These are phyloP conservation scores for Chionodraco myersi DNA, from an alignment of 2,113 vertebrate species.

Conservation along the genomic window DNA sequence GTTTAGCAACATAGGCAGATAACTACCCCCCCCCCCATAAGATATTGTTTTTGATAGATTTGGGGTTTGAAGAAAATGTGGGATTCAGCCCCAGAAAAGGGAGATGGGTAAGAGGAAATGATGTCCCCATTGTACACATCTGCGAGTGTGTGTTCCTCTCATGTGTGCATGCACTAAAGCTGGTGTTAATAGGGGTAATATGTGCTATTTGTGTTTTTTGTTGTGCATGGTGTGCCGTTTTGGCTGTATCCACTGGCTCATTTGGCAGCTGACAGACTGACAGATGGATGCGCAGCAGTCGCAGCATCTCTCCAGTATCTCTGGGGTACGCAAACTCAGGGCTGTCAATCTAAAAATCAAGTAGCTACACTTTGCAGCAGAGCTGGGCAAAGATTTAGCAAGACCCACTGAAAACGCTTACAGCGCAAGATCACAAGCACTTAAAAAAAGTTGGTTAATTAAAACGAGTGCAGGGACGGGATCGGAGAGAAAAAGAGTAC, in stretches of 20 bases:
- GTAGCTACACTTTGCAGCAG: constrained; percentile 36
- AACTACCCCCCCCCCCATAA: not conserved
- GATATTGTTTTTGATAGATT: constrained; percentile 40
- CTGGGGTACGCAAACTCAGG: constrained; percentile 24
- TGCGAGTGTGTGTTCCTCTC: not conserved
- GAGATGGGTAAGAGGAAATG: constrained; percentile 12
- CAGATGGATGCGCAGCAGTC: constrained; percentile 49
- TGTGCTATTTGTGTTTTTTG: constrained; percentile 26
- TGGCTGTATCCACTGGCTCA: constrained; percentile 25
- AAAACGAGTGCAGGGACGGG: constrained; percentile 42
- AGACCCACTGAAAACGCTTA: constrained; percentile 43
- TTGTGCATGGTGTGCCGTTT: constrained; percentile 20
- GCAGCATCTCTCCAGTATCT: constrained; percentile 18
- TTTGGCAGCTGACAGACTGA: constrained; percentile 45
- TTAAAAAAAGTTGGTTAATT: constrained; percentile 53
- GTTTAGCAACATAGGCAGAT: constrained; percentile 33
- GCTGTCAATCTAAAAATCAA: constrained; percentile 47
- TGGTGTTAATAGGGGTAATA: constrained; percentile 15
- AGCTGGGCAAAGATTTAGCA: not conserved
- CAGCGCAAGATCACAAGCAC: constrained; percentile 48
- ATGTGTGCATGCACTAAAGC: not conserved
- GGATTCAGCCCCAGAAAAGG: constrained; percentile 29
- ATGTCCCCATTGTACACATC: constrained; percentile 17
- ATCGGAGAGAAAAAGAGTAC: constrained; percentile 40
- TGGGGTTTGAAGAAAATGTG: constrained; percentile 46